Conservation (phyloP, 2,797 vertebrate species). For the Melanotaenia parkinsoni region DNA sequence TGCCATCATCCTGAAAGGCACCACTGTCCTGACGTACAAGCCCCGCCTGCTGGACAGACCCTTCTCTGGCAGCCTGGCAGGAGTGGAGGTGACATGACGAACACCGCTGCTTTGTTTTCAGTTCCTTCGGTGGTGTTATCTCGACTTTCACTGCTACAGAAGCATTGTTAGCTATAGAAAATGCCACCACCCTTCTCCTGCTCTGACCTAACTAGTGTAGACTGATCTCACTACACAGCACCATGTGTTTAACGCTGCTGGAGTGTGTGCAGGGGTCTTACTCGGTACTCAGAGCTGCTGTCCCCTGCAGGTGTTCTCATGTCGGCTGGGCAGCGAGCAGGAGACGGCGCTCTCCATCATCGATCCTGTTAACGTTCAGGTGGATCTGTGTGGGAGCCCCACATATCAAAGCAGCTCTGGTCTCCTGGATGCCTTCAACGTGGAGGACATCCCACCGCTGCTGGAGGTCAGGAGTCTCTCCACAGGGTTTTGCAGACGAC, state of each 20-base stretch:
- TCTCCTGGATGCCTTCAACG: conserved; percentile 95
- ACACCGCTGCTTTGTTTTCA: not conserved
- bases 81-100: conserved; percentile 88
- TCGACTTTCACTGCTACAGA: too few relatives aligned
- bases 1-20: conserved; percentile 95
- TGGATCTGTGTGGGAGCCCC: conserved; percentile 94
- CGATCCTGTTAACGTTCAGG: conserved; percentile 94
- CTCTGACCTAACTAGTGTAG: not conserved
- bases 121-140: too few relatives aligned
- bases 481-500: too few relatives aligned
- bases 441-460: conserved; percentile 94
- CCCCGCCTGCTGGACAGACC: conserved; percentile 92
- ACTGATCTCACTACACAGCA: not conserved
- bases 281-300: too few relatives aligned
- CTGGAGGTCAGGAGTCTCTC: conserved; percentile 86
- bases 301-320: conserved; percentile 91
- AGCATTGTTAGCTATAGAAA: not conserved
- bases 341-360: conserved; percentile 96
- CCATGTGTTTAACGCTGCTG: too few relatives aligned
- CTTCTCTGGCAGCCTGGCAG: conserved; percentile 94
- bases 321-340: conserved; percentile 93
- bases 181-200: not conserved
- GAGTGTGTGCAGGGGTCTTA: too few relatives aligned
- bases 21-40: conserved; percentile 97
- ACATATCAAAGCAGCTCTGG: conserved; percentile 93